phyloP scores from a whole-genome alignment of 1,140 invertebrate species.

The Eriocheir sinensis region DNA sequence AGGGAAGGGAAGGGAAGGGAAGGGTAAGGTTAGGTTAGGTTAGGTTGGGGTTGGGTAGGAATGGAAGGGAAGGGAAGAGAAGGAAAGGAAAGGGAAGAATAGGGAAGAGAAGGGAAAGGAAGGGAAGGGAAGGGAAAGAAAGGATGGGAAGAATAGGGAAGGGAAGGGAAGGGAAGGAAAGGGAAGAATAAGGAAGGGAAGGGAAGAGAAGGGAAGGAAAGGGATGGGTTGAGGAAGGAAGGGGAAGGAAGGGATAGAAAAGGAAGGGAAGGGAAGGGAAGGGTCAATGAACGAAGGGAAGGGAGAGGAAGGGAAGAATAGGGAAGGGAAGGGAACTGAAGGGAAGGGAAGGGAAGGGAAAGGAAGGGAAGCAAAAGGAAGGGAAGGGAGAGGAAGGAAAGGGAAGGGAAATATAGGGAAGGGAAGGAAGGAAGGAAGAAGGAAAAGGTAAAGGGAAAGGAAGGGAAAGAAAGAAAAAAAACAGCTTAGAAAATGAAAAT shows the following conservation, averaged over 20 bases:
- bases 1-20: not conserved
- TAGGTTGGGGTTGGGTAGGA: not conserved
- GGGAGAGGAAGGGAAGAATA: not conserved
- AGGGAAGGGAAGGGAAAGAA: not conserved
- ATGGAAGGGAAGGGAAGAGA: not conserved
- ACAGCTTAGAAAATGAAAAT: not conserved
- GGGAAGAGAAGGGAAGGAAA: not conserved
- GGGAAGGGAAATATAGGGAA: not conserved
- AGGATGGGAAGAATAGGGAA: not conserved
- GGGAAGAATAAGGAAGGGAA: not conserved
- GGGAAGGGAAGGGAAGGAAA: not conserved
- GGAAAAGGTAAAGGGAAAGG: too few relatives aligned
- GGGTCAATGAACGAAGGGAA: not conserved
- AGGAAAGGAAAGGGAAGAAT: not conserved
- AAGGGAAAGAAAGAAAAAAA: too few relatives aligned
- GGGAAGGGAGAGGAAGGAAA: not conserved
- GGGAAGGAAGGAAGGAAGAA: too few relatives aligned
- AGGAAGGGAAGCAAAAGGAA: not conserved
- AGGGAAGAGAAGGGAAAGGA: not conserved
- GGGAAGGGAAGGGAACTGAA: not conserved
- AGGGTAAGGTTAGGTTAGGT: not conserved
- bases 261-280: not conserved
- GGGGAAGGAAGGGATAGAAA: not conserved
- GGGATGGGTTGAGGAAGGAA: not conserved
- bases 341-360: not conserved